These are phyloP conservation scores for Prosopocoilus inquinatus DNA, from an alignment of 2,888 invertebrate genomes.

Conservation along the genomic window DNA sequence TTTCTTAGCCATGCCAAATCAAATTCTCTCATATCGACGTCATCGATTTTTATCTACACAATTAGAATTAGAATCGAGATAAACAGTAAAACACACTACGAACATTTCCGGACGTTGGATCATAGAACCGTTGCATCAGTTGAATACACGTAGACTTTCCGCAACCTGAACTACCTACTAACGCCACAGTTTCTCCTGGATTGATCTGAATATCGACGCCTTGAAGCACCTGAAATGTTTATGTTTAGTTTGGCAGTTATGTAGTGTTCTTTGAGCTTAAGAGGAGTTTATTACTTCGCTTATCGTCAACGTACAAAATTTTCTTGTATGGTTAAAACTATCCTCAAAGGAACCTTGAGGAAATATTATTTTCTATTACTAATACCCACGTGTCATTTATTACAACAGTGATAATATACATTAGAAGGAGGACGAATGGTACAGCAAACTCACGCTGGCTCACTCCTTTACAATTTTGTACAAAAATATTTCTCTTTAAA, in stretches of 20 bases:
- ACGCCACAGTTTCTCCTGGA: slow-evolving; percentile 72
- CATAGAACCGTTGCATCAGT: slow-evolving; percentile 72
- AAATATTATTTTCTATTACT: too few species aligned
- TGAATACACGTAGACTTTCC: slow-evolving; percentile 78
- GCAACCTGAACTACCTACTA: slow-evolving; percentile 72
- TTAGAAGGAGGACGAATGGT: too few species aligned
- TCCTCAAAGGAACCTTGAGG: background rate
- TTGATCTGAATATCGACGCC: slow-evolving; percentile 66
- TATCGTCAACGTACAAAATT: too few species aligned
- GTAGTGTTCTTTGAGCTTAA: too few species aligned
- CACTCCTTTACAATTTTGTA: too few species aligned
- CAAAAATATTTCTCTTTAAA: too few species aligned
- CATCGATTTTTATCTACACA: slow-evolving; percentile 62
- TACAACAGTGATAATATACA: too few species aligned
- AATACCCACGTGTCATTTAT: too few species aligned
- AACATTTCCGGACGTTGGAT: slow-evolving; percentile 65
- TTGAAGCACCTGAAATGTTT: slow-evolving; percentile 55
- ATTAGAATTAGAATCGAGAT: background rate
- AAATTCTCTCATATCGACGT: slow-evolving; percentile 64
- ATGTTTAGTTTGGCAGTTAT: background rate
- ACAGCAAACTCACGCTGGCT: too few species aligned
- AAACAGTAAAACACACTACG: slow-evolving; percentile 32
- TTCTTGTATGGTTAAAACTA: too few species aligned
- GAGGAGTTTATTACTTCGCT: too few species aligned
- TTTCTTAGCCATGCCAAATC: slow-evolving; percentile 76